A percentile compares a stretch with the other conserved stretches of the same genome.
These are phyloP conservation scores for Macrotrachela quadricornifera DNA, from an alignment of 1,140 invertebrate species.

Conservation along the genomic window DNA sequence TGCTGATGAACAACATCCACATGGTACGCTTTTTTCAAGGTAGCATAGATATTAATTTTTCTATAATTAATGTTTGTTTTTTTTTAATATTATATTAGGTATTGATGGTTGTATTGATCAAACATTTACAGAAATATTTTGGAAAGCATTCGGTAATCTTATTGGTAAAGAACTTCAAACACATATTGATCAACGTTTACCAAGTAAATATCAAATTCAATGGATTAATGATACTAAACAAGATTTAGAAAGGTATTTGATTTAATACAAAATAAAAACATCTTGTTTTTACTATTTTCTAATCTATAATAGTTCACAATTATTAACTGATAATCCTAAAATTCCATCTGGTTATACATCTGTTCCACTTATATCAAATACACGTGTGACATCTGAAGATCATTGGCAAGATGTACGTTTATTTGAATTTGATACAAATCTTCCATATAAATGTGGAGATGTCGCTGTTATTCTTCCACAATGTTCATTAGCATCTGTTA, in stretches of 20 bases:
- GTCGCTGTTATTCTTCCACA: conserved; percentile 54
- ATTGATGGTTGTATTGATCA: neutral
- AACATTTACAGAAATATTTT: neutral
- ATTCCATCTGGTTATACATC: conserved; percentile 13
- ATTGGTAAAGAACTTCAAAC: neutral
- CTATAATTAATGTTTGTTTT: neutral
- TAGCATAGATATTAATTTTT: neutral
- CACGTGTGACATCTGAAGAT: conserved; percentile 35
- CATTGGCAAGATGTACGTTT: conserved; percentile 69
- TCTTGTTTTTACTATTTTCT: no score
- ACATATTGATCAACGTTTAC: neutral
- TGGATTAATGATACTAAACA: neutral
- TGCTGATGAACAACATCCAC: conserved; percentile 86
- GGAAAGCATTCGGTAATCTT: neutral
- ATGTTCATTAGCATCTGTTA: no score
- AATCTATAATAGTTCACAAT: neutral
- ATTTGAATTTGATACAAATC: conserved; percentile 42
- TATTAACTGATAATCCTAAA: neutral
- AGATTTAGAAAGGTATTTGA: neutral
- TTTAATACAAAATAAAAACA: neutral
- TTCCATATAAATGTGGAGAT: conserved; percentile 61
- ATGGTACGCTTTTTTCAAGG: conserved; percentile 35
- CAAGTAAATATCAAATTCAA: neutral
- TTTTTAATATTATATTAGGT: neutral
- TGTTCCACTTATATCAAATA: conserved; percentile 27